Evolutionary conservation across 2,113 vertebrate genomes (phyloP), one percentile per base, ranked within the genome.

Genomic region (Gorsachius goisagi): DNA sequence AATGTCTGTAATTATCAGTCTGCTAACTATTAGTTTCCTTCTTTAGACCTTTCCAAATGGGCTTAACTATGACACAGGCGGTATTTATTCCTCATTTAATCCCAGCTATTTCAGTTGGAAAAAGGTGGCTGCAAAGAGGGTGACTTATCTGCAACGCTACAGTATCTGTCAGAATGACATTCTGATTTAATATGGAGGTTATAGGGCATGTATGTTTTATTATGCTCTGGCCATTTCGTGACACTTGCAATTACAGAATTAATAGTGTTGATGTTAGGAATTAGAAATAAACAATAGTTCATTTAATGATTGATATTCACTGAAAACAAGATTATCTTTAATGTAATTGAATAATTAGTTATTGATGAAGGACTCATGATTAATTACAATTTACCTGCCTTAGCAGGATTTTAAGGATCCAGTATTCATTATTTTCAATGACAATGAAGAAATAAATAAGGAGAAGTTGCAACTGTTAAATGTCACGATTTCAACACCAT

Each of bases 321-420:
- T 82, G 87, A 95, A 95, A 97, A 87, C 90, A 94, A 92, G 62
- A 85, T 92, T 95, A 94, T 82, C 44, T 93, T 95, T 96, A 93
- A 95, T 91, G 49, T 69, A 94, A 95, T 94, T 89, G 77, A 92
- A 95, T 95, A 95, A 95, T 95, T 96, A 91, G 92, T 89, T 89
- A 95, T 92, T 95, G 94, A 96, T 92, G 74, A 95, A 92, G 86
- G 50, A 47, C 15, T 91, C 76, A 66, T 91, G 84, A 95, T 91
- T 96, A 95, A 96, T 95, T 91, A 92, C 37, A 87, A 92, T 88
- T 93, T 92, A 93, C 91, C 86, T 82, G 80, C 69, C 67, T 72
- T 71, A 76, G 41, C 58, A 85, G 50, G n/a, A 62, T 88, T 95
- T 91, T 73, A 80, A 94, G 89, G 81, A 91, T 79, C 47, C 52